Evolutionary conservation across 2,888 invertebrate genomes (phyloP).

Genomic region (Drosophila mimetica): DNA sequence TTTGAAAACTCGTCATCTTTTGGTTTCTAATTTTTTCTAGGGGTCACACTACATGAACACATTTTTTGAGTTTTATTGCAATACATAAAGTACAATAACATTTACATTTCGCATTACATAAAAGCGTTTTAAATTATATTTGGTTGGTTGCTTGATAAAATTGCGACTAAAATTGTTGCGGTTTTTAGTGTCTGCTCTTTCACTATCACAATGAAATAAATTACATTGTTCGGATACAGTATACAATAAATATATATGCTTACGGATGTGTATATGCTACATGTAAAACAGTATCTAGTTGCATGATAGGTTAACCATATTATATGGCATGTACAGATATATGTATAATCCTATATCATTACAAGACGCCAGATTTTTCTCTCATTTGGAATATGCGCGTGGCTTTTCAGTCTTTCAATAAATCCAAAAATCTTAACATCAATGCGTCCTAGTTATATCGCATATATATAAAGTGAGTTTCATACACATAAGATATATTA

Average conservation of each 20-base stretch:
- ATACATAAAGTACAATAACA: conserved; percentile 73
- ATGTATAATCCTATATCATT: conserved; percentile 52
- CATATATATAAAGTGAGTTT: conserved; percentile 13
- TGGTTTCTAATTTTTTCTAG: conserved; percentile 11
- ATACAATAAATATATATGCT: conserved; percentile 37
- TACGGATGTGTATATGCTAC: conserved; percentile 23
- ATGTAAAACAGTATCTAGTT: conserved; percentile 68
- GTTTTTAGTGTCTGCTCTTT: conserved; percentile 57
- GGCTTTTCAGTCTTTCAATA: conserved; percentile 72
- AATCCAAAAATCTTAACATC: conserved; percentile 62
- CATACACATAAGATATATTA: conserved; percentile 15
- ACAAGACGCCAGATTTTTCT: conserved; percentile 56
- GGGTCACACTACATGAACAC: conserved; percentile 68
- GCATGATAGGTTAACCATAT: conserved; percentile 48
- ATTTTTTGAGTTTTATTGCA: conserved; percentile 69
- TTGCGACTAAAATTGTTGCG: conserved; percentile 55
- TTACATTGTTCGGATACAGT: conserved; percentile 52
- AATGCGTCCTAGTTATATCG: conserved; percentile 40
- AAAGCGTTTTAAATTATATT: conserved; percentile 58
- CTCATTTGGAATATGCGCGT: conserved; percentile 63
- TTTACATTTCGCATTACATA: conserved; percentile 66
- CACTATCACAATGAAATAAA: conserved; percentile 75
- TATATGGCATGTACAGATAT: conserved; percentile 45
- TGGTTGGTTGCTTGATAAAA: conserved; percentile 46
- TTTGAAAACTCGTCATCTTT: neutral